Percentiles rank a stretch among this genome's conserved stretches.
Evolutionary conservation across 2,888 invertebrate genomes (phyloP).

Genomic region (Gandaritis pyraliata): DNA sequence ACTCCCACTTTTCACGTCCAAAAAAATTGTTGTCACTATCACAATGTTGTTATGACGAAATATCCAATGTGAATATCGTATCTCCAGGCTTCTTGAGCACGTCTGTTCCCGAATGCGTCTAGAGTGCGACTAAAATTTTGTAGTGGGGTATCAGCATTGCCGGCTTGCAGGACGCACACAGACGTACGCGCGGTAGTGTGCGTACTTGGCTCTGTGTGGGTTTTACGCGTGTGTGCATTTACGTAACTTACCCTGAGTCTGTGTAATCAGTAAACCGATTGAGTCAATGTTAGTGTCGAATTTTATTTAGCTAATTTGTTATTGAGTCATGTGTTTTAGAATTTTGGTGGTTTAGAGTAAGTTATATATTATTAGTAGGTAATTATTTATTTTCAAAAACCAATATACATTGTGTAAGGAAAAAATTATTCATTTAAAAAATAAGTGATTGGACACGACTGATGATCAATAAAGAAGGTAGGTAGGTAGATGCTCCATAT

Average conservation of each 20-base stretch:
- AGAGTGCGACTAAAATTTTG: slow-evolving; percentile 77
- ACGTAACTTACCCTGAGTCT: slow-evolving; percentile 73
- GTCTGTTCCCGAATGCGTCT: slow-evolving; percentile 67
- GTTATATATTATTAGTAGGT: too few species aligned
- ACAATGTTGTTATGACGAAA: slow-evolving; percentile 82
- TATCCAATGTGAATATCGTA: slow-evolving; percentile 71
- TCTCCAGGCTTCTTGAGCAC: slow-evolving; percentile 61
- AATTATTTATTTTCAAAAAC: too few species aligned
- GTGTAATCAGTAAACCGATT: slow-evolving; percentile 77
- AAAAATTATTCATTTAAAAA: too few species aligned
- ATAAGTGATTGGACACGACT: slow-evolving; percentile 42
- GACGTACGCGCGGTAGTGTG: slow-evolving; percentile 37
- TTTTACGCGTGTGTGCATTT: slow-evolving; percentile 67
- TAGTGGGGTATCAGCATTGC: slow-evolving; percentile 80
- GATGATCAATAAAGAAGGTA: slow-evolving; percentile 11
- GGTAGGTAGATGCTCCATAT: slow-evolving; percentile 12
- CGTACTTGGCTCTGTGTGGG: slow-evolving; percentile 51
- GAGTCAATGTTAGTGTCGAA: slow-evolving; percentile 76
- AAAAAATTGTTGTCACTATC: slow-evolving; percentile 73
- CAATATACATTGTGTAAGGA: too few species aligned
- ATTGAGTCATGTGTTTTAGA: slow-evolving; percentile 79
- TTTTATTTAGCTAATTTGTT: slow-evolving; percentile 76
- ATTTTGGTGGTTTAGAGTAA: too few species aligned
- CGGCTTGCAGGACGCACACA: slow-evolving; percentile 72
- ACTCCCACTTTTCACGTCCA: slow-evolving; percentile 80